Evolutionary conservation across 2,797 vertebrate species (phyloP).

Genomic region (Pangasius krempfi): DNA sequence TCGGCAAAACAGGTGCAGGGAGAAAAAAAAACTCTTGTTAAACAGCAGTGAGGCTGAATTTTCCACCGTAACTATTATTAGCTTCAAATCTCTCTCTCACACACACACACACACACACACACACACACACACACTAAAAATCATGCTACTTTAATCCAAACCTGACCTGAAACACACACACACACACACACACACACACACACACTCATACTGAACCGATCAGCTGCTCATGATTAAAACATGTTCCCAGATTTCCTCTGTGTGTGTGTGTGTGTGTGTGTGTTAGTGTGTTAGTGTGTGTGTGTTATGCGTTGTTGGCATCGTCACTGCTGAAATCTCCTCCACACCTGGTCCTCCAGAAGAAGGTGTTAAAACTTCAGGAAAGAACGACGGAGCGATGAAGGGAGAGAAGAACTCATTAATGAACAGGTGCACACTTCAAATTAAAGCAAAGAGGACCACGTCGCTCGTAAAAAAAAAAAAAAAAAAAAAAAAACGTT

Average conservation of each 20-base stretch:
- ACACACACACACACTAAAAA: conserved; percentile 24
- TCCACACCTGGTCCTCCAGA: conserved; percentile 62
- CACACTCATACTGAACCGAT: conserved; percentile 18
- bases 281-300: not conserved
- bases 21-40: conserved; percentile 62
- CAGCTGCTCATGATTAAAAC: conserved; percentile 34
- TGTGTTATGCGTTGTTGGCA: conserved; percentile 10
- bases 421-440: conserved; percentile 74
- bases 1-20: conserved; percentile 70
- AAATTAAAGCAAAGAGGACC: conserved; percentile 65
- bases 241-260: not conserved
- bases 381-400: conserved; percentile 31
- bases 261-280: not conserved
- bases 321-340: not conserved
- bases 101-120: conserved; percentile 27
- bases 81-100: conserved; percentile 52
- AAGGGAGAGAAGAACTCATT: conserved; percentile 52
- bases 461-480: conserved; percentile 54
- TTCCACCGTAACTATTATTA: conserved; percentile 72
- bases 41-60: conserved; percentile 68
- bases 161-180: conserved; percentile 14
- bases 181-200: conserved; percentile 4
- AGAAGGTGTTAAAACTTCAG: conserved; percentile 70
- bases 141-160: conserved; percentile 14
- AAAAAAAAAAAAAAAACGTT: conserved; percentile 20